Percentiles rank a stretch among this genome's conserved stretches.
These are phyloP conservation scores for Apotomis turbidana DNA, from an alignment of 2,888 invertebrate genomes.

Conservation along the genomic window DNA sequence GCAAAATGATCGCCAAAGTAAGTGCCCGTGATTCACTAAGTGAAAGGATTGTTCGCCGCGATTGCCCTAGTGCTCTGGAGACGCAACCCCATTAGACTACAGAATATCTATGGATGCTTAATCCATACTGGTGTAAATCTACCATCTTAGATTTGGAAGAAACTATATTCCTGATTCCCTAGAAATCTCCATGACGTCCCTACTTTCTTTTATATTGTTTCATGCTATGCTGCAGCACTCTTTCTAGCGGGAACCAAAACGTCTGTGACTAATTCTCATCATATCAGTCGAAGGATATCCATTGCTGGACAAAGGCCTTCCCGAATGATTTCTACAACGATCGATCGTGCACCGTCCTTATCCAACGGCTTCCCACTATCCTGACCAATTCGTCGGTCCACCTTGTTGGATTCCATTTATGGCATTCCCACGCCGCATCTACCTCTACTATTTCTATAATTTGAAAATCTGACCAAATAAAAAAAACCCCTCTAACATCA, in stretches of 20 bases:
- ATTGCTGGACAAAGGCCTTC: no score
- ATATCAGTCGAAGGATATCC: no score
- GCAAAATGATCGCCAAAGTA: constrained; percentile 82
- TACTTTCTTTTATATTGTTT: background rate
- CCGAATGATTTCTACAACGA: no score
- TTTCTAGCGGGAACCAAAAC: no score
- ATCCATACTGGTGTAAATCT: background rate
- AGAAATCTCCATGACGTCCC: no score
- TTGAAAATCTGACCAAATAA: background rate
- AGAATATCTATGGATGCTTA: background rate
- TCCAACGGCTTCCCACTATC: no score
- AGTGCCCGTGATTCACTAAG: constrained; percentile 62
- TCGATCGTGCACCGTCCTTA: no score
- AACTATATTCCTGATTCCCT: background rate
- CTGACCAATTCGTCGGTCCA: no score
- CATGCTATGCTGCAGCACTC: background rate
- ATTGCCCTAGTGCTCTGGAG: constrained; percentile 26
- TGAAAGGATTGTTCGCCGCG: constrained; percentile 63
- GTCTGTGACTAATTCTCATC: no score
- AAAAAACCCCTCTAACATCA: background rate
- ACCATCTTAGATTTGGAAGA: background rate
- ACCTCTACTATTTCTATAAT: no score
- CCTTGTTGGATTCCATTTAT: no score
- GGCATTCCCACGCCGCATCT: no score
- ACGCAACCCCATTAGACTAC: constrained; percentile 3